Base-by-base conservation (phyloP, 2,113 vertebrate genomes). In the Psilopsiagon aymara region DNA sequence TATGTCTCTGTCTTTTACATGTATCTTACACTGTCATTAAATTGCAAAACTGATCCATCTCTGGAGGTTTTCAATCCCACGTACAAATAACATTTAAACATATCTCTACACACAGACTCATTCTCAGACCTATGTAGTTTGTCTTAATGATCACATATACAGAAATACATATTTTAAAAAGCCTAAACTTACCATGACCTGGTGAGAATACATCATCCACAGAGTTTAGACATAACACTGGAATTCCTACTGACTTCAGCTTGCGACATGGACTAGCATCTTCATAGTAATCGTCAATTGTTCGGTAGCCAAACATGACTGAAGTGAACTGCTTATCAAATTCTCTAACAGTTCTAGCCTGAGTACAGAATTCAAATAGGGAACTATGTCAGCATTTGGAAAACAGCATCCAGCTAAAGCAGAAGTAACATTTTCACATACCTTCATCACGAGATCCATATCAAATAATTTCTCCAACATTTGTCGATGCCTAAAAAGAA, bases 371-470 rank as follows among this genome's bases (percentile, higher is more conserved):
- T 95, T 93, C 64, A 93, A 85, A 92, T 25, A 94, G 73, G 82
- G 55, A 88, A 94, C 66, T 71, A 24, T 25, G 52, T 95, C 76
- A 95, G 70, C 59, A 67, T 80, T 86, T 63, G 24, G 62, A 91
- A 89, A 82, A 83, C 46, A 95, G 68, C 52, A 94, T 29, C 55
- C 90, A 93, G 75, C 47, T 78, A 71, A 89, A 92, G 75, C 57
- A 95, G 52, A 90, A 90, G 49, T 33, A 82, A 70, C 17, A 47
- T 66, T 86, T 81, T 87, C 51, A 96, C 97, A 77, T 97, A 99
- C 99, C 99, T 99, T 99, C 99, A 99, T 99, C 86, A 99, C 98
- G 31, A 99, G 98, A 95, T 99, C 99, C 93, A 99, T 99, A 97
- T 99, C 98, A 93, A 99, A 99, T 94, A 98, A 98, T 93, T 99